These are phyloP conservation scores for Strigamia transsilvanica DNA, from an alignment of 2,888 invertebrate genomes.

Conservation along the genomic window DNA sequence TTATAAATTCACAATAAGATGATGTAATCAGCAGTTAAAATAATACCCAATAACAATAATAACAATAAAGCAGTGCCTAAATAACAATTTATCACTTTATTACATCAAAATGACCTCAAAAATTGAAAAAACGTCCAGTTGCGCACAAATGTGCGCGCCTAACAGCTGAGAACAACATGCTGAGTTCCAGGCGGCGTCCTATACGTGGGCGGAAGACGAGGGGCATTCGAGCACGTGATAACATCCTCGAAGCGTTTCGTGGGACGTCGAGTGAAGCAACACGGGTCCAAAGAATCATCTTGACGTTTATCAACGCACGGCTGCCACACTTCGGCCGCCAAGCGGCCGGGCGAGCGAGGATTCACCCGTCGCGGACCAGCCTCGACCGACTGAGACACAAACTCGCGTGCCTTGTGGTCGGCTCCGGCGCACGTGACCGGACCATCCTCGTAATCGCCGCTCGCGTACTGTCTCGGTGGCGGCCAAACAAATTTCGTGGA, in stretches of 20 bases:
- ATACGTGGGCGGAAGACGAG: constrained; percentile 66
- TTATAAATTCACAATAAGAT: too few relatives aligned
- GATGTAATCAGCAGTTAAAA: too few relatives aligned
- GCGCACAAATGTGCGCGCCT: too few relatives aligned
- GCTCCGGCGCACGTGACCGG: constrained; percentile 22
- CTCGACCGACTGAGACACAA: background rate
- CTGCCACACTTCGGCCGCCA: constrained; percentile 54
- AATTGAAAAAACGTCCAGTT: too few relatives aligned
- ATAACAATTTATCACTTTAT: too few relatives aligned
- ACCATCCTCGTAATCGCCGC: constrained; percentile 50
- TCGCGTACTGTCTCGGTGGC: constrained; percentile 54
- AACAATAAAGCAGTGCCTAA: too few relatives aligned
- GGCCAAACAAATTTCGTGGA: constrained; percentile 57
- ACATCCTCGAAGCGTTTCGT: constrained; percentile 52
- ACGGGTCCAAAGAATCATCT: background rate
- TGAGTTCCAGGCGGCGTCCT: constrained; percentile 88
- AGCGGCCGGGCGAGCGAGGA: constrained; percentile 53
- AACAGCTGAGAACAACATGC: constrained; percentile 69
- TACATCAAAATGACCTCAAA: too few relatives aligned
- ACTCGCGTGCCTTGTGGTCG: constrained; percentile 40
- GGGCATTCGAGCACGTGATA: constrained; percentile 54
- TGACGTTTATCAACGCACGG: constrained; percentile 51
- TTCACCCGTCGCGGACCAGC: background rate
- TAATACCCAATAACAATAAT: too few relatives aligned
- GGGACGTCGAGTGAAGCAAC: background rate